Percentiles rank a stretch among this genome's conserved stretches.
Conservation (phyloP, 2,888 invertebrate genomes). For the Tachina fera region DNA sequence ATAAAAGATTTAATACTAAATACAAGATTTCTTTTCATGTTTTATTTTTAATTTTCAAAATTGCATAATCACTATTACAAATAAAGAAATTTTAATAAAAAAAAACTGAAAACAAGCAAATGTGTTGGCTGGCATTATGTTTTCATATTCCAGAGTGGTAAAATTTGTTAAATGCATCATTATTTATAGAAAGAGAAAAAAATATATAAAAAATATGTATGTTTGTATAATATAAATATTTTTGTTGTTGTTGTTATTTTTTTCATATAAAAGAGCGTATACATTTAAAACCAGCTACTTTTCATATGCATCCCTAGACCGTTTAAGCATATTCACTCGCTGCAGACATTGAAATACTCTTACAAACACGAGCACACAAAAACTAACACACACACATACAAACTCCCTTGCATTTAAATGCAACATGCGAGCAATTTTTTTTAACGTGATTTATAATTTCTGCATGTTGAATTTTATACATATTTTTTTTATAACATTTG, state of each 20-base stretch:
- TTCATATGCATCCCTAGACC: slow-evolving; percentile 41
- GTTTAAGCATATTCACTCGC: slow-evolving; percentile 1
- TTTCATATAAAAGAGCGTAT: neutral
- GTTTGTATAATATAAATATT: slow-evolving; percentile 4
- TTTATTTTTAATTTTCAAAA: slow-evolving; percentile 48
- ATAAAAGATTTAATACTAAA: neutral
- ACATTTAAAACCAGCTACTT: slow-evolving; percentile 56
- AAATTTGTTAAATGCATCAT: slow-evolving; percentile 50
- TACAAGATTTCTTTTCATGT: slow-evolving; percentile 7
- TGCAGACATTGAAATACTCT: slow-evolving; percentile 34
- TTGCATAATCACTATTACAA: slow-evolving; percentile 36
- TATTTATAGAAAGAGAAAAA: slow-evolving; percentile 12
- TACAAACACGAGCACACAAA: neutral
- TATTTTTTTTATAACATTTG: slow-evolving; percentile 26
- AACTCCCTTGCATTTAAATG: slow-evolving; percentile 36
- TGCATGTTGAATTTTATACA: slow-evolving; percentile 19
- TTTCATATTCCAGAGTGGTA: slow-evolving; percentile 17
- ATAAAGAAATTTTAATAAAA: neutral
- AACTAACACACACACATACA: neutral
- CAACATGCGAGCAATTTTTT: slow-evolving; percentile 19
- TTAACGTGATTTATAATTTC: slow-evolving; percentile 51
- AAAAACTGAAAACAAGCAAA: slow-evolving; percentile 5
- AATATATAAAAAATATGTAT: slow-evolving; percentile 7
- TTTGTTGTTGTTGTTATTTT: neutral
- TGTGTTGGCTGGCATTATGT: neutral